Evolutionary conservation across 2,888 invertebrate genomes (phyloP), one percentile per base, ranked within the genome.

Genomic region (Sthenelais limicola): DNA sequence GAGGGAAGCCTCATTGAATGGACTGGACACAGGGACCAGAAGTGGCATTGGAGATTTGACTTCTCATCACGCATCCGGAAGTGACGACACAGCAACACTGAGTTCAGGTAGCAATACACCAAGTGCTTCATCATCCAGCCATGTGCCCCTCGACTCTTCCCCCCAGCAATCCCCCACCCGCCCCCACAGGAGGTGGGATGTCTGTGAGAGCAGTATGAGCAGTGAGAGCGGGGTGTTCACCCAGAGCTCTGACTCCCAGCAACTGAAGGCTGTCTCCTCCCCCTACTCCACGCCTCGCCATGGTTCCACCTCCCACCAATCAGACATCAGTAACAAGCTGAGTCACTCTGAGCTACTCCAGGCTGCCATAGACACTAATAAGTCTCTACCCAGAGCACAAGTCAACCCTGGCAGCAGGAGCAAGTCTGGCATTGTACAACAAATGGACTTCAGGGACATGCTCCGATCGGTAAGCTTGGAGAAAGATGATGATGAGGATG

Each of bases 211-310:
- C 51, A 75, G 70, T 47, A 21, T 48, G 21, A 75, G 75, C 30
- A 73, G 71, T 58, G 75, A 75, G 66, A 75, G 75, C 30, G 75
- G 75, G 30, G 66, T 75, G 15, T 75, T 62, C 74, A 75, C 75
- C 1, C 75, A 51, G 12, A 75, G 75, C 66, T 21, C 52, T 3
- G 75, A 75, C 47, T 73, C 56, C 28, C 52, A 32, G 18, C 54
- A 28, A 4, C 43, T 48, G 28, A 48, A 35, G 38, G 62, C 62
- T 38, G 1, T 56, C 5, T 32, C 30, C 18, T n/a, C 56, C 33
- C 32, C 52, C 21, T 28, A 56, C 30, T 33, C n/a, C n/a, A n/a
- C n/a, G n/a, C n/a, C n/a, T n/a, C n/a, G 56, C 33, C n/a, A 9
- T 33, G 33, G 24, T 32, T 56, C 56, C 30, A 30, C 56, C 32